Evolutionary conservation across 2,888 invertebrate species (phyloP).

Genomic region (Scaptomyza parva): DNA sequence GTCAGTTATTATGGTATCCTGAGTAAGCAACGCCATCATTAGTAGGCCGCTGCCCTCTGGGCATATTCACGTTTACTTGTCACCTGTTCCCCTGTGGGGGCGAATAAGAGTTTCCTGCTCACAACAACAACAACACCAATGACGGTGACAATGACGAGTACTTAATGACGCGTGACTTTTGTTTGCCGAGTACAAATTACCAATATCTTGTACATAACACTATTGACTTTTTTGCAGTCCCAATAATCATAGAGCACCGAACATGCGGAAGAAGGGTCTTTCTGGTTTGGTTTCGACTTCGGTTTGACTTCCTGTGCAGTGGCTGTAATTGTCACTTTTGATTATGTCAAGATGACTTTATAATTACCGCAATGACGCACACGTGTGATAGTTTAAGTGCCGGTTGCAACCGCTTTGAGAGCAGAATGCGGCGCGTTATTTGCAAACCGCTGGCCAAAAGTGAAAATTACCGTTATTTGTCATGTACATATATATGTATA

Average conservation of each 20-base stretch:
- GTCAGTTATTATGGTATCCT: slow-evolving; percentile 17
- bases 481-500: slow-evolving; percentile 17
- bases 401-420: slow-evolving; percentile 60
- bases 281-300: not conserved
- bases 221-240: slow-evolving; percentile 62
- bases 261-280: slow-evolving; percentile 5
- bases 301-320: slow-evolving; percentile 66
- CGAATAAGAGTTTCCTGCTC: slow-evolving; percentile 17
- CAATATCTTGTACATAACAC: slow-evolving; percentile 48
- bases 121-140: not conserved
- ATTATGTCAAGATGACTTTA: slow-evolving; percentile 83
- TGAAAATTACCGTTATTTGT: slow-evolving; percentile 74
- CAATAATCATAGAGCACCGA: slow-evolving; percentile 60
- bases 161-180: slow-evolving; percentile 76
- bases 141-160: slow-evolving; percentile 18
- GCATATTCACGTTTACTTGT: slow-evolving; percentile 22
- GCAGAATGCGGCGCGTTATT: slow-evolving; percentile 59
- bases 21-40: slow-evolving; percentile 26
- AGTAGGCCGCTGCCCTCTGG: slow-evolving; percentile 11
- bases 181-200: slow-evolving; percentile 50
- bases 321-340: slow-evolving; percentile 83
- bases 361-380: slow-evolving; percentile 74
- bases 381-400: slow-evolving; percentile 81
- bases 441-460: slow-evolving; percentile 67
- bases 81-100: slow-evolving; percentile 29